Base-by-base conservation (phyloP, 2,113 vertebrate species). In the Gobiocypris rarus region DNA sequence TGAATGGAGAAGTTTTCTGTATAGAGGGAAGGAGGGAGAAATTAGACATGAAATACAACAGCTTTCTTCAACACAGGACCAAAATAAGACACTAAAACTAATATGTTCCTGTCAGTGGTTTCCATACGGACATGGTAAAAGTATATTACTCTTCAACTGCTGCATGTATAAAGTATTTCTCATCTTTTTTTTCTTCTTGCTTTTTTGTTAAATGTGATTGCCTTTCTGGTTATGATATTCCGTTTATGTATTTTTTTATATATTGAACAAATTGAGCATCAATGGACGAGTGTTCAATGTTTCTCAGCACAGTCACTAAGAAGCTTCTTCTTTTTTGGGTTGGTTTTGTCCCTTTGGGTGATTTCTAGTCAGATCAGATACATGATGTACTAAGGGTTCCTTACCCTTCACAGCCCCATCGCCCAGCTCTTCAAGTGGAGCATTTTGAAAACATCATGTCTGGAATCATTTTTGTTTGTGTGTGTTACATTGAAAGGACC, bases 1-100 rank as follows among this genome's bases (percentile, higher is more conserved):
- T 92, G 93, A 92, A 93, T 65, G 81, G 86, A 89, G 79, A 85
- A 59, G 45, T 86, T 89, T 17, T 38, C 78, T 87, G 10, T 74
- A 67, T 34, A 5, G 83, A 48, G 83, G 71, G 48, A 75, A 11
- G 70, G 63, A 84, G 78, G 87, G 75, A 67, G 50, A 56, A 81
- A 84, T 59, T 81, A 83, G 83, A 67, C 70, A 71, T 88, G 86
- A 85, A 85, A 77, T 85, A 61, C 45, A 54, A 41, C 54, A 54
- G 59, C 50, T 77, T 41, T 87, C 81, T 83, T 75, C 87, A 85
- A 91, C 83, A 87, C 88, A 88, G 90, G 92, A 94, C 93, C 93
- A 93, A 92, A 92, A 91, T 83, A 38, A 75, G 63, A 73, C 34
- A n/a, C n/a, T 75, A 82, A 52, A 87, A 31, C 83, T 38, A 84